These are phyloP conservation scores for Aproaerema taeniolella DNA, from an alignment of 2,888 invertebrate genomes.

Conservation along the genomic window DNA sequence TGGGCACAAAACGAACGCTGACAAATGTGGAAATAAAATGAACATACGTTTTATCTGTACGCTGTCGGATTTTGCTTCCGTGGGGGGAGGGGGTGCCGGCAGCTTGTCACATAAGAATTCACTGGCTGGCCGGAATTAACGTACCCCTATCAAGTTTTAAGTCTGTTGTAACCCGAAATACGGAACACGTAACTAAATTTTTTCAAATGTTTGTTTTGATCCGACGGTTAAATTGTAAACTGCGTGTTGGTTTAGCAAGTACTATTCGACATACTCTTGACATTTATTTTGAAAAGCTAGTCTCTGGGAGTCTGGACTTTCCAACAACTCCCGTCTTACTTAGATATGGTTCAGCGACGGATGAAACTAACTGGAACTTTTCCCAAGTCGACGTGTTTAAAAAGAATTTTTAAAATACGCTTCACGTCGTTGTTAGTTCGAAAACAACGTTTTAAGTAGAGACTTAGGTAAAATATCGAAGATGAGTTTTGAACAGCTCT, in stretches of 20 bases:
- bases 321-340: constrained; percentile 55
- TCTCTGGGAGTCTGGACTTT: constrained; percentile 58
- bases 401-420: constrained; percentile 66
- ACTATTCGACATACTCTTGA: too few species aligned
- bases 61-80: constrained; percentile 61
- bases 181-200: too few species aligned
- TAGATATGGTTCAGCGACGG: constrained; percentile 53
- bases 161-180: too few species aligned
- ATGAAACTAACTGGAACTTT: constrained; percentile 69
- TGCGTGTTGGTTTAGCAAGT: too few species aligned
- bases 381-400: constrained; percentile 60
- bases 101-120: constrained; percentile 32
- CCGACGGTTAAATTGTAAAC: too few species aligned
- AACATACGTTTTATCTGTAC: constrained; percentile 74
- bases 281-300: constrained; percentile 19
- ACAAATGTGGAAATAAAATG: constrained; percentile 77
- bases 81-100: constrained; percentile 18
- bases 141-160: too few species aligned
- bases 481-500: too few species aligned
- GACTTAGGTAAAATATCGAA: too few species aligned
- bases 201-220: too few species aligned
- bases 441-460: too few species aligned
- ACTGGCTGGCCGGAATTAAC: too few species aligned
- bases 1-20: constrained; percentile 77
- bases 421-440: too few species aligned